Percentiles rank a stretch among this genome's conserved stretches.
phyloP scores from a whole-genome alignment of 35 echinoderm and acorn worm genomes.

The Strongylocentrotus purpuratus region DNA sequence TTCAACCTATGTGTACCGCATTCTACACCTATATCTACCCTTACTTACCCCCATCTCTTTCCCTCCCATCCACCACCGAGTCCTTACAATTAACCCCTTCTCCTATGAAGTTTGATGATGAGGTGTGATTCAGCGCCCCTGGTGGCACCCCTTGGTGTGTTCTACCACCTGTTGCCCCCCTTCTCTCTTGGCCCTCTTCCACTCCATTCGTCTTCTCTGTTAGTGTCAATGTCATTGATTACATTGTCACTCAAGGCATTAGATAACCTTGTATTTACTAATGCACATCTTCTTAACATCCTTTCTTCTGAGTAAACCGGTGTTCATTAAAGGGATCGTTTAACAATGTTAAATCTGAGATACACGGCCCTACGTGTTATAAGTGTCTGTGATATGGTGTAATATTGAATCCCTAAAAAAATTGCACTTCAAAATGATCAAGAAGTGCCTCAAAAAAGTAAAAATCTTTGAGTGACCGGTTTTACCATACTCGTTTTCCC shows the following conservation, averaged over 20 bases:
- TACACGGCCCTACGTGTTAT: no score
- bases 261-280: neutral
- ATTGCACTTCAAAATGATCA: no score
- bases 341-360: no score
- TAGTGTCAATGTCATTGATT: neutral
- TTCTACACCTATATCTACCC: neutral
- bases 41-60: neutral
- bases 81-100: neutral
- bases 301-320: neutral
- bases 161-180: neutral
- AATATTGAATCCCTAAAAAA: no score
- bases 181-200: slow-evolving; percentile 1
- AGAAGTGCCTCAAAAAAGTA: no score
- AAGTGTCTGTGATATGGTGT: no score
- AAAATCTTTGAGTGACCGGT: no score
- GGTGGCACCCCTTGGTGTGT: neutral
- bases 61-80: neutral
- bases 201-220: neutral
- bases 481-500: no score
- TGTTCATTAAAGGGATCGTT: neutral
- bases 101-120: neutral
- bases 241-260: neutral
- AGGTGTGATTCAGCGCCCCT: neutral
- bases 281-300: neutral
- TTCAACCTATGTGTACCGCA: neutral